A percentile compares a stretch with the other conserved stretches of the same genome.
These are phyloP conservation scores for Parazoanthus atlanticus DNA, from an alignment of 92 coral and sea anemone genomes.

Conservation along the genomic window DNA sequence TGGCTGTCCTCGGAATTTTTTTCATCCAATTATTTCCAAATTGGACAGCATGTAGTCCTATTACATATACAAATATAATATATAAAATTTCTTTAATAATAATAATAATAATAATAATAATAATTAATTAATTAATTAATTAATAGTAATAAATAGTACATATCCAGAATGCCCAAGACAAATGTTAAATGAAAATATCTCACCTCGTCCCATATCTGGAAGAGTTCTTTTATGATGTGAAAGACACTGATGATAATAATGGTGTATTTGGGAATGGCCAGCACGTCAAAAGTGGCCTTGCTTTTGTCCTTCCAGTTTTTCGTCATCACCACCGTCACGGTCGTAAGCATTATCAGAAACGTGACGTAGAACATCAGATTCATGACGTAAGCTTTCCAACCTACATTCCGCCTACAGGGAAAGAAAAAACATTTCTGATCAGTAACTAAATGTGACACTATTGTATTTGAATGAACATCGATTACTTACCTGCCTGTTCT, in stretches of 20 bases:
- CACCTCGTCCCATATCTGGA: constrained; percentile 97
- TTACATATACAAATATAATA: too few relatives aligned
- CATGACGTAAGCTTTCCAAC: constrained; percentile 94
- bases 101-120: neutral
- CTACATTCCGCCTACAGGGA: constrained; percentile 76
- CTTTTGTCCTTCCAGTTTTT: constrained; percentile 26
- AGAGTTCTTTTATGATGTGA: constrained; percentile 82
- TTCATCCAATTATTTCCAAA: too few relatives aligned
- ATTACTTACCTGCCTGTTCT: neutral
- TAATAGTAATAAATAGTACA: neutral
- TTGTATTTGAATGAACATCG: too few relatives aligned
- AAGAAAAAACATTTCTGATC: neutral
- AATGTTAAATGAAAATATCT: neutral
- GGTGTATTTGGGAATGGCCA: constrained; percentile 79
- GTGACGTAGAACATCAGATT: constrained; percentile 78
- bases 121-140: too few relatives aligned
- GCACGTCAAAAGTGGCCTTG: neutral
- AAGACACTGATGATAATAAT: constrained; percentile 82
- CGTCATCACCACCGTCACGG: constrained; percentile 74
- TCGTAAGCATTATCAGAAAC: constrained; percentile 79
- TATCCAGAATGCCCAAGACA: neutral
- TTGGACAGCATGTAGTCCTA: too few relatives aligned
- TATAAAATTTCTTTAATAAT: neutral
- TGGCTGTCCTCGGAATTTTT: too few relatives aligned
- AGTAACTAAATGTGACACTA: neutral